Conservation (phyloP, 2,797 vertebrate species). For the Furcifer pardalis region DNA sequence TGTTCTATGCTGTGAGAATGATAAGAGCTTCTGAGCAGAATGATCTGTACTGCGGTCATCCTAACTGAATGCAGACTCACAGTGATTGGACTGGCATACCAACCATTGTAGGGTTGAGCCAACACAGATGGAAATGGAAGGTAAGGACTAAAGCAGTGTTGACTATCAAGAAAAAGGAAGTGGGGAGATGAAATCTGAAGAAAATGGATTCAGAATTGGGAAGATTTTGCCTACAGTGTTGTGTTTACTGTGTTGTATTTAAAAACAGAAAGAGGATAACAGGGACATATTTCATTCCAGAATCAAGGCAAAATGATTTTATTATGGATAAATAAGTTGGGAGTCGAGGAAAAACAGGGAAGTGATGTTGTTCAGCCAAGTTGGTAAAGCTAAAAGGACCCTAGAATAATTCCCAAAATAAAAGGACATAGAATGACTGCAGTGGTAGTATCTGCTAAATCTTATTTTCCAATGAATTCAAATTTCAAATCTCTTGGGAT, state of each 20-base stretch:
- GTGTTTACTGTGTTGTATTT: background rate
- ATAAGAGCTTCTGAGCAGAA: background rate
- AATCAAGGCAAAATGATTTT: background rate
- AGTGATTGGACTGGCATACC: background rate
- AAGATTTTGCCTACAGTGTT: background rate
- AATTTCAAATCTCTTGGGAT: no score
- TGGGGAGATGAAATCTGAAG: background rate
- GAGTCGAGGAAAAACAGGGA: background rate
- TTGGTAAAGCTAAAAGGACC: background rate
- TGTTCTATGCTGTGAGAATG: background rate
- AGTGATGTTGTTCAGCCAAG: background rate
- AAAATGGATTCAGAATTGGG: no score
- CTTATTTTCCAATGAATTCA: no score
- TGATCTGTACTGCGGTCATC: no score
- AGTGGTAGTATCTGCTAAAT: background rate
- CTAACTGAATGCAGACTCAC: background rate
- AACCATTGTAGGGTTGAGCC: background rate
- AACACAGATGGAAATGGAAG: no score
- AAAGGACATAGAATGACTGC: background rate
- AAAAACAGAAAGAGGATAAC: background rate
- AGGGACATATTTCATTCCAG: background rate
- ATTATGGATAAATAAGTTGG: background rate
- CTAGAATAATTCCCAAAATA: background rate
- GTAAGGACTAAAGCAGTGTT: background rate
- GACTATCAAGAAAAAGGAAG: background rate